A percentile compares a stretch with the other conserved stretches of the same genome.
Conservation (phyloP, 1,140 invertebrate species). For the Lucilia sericata region DNA sequence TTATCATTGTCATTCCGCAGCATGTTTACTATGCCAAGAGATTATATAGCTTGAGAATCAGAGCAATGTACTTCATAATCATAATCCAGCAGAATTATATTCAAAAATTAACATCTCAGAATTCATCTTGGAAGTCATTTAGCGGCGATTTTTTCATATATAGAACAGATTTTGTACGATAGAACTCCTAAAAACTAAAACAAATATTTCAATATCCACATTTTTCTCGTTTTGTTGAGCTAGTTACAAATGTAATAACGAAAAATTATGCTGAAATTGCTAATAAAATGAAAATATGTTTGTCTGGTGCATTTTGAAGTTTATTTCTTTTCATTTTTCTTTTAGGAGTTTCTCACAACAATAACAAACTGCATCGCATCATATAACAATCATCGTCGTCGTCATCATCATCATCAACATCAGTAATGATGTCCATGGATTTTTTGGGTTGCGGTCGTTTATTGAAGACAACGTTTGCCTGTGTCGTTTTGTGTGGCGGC, state of each 20-base stretch:
- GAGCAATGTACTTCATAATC: no score
- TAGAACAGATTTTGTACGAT: no score
- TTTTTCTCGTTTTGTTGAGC: no score
- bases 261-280: neutral
- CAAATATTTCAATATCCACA: no score
- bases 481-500: neutral
- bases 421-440: neutral
- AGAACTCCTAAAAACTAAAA: no score
- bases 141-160: no score
- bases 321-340: neutral
- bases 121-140: no score
- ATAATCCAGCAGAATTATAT: no score
- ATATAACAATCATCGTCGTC: neutral
- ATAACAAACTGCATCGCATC: neutral
- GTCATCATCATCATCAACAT: neutral
- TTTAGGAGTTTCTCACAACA: neutral
- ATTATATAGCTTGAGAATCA: no score
- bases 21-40: no score
- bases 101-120: no score
- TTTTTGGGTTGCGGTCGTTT: neutral
- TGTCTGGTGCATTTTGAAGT: neutral
- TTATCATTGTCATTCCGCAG: no score
- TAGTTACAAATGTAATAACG: neutral
- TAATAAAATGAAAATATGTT: neutral
- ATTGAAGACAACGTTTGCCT: neutral